Percentiles rank a stretch among this genome's conserved stretches.
These are phyloP conservation scores for Tricholaema leucomelas DNA, from an alignment of 2,113 vertebrate genomes.

Conservation along the genomic window DNA sequence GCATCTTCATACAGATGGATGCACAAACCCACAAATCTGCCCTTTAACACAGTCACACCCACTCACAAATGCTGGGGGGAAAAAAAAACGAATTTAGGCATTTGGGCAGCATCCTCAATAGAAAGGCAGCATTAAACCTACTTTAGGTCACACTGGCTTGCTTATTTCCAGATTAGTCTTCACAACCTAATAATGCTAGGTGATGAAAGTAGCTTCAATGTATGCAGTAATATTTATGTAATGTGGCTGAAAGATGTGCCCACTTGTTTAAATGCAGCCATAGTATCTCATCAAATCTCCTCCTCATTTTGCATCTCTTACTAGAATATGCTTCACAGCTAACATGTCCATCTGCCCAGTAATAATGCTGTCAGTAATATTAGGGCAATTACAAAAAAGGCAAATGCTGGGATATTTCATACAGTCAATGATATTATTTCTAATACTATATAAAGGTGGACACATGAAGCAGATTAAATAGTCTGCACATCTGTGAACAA, in stretches of 20 bases:
- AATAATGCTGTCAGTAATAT: background rate
- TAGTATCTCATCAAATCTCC: background rate
- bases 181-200: background rate
- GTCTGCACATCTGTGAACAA: accelerated
- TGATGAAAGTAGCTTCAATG: background rate
- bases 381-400: background rate
- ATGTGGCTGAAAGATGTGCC: background rate
- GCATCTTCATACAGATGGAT: background rate
- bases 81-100: background rate
- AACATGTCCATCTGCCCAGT: background rate
- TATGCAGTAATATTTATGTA: background rate
- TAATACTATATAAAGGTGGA: background rate
- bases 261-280: background rate
- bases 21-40: background rate
- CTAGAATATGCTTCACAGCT: background rate
- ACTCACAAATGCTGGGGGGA: background rate
- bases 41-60: background rate
- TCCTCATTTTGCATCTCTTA: background rate
- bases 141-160: background rate
- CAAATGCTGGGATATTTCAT: background rate
- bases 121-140: background rate
- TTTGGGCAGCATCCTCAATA: background rate
- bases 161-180: background rate
- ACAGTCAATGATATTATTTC: background rate
- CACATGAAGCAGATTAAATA: background rate